These are phyloP conservation scores for Lithosia quadra DNA, from an alignment of 2,888 invertebrate genomes.

Conservation along the genomic window DNA sequence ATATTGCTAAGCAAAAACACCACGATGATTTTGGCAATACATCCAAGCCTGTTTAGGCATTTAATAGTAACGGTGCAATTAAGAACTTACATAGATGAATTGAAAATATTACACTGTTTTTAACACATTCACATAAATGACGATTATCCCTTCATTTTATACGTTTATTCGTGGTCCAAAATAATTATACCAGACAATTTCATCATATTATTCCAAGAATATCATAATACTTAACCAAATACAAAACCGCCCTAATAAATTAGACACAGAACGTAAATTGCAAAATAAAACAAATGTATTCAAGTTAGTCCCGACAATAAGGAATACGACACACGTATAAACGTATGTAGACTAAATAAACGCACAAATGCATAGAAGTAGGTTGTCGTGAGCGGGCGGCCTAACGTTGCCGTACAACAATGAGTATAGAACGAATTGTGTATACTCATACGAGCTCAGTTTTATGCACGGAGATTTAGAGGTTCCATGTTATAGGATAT, in stretches of 20 bases:
- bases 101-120: no score
- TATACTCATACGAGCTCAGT: constrained; percentile 53
- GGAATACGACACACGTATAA: constrained; percentile 43
- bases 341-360: constrained; percentile 36
- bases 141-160: no score
- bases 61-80: no score
- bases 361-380: constrained; percentile 34
- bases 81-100: no score
- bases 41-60: no score
- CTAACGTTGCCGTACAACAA: constrained; percentile 61
- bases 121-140: no score
- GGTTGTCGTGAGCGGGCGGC: constrained; percentile 44
- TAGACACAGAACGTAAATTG: constrained; percentile 44
- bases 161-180: no score
- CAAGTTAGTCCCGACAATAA: constrained; percentile 45
- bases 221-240: constrained; percentile 22
- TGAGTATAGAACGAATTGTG: constrained; percentile 58
- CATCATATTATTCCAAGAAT: constrained; percentile 5
- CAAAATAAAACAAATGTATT: constrained; percentile 50
- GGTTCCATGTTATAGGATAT: constrained; percentile 12
- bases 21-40: no score
- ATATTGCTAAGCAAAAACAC: no score
- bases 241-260: constrained; percentile 29
- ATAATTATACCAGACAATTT: background rate
- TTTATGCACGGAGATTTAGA: constrained; percentile 43